Evolutionary conservation across 1,140 invertebrate genomes (phyloP).

Genomic region (Hermetia illucens): DNA sequence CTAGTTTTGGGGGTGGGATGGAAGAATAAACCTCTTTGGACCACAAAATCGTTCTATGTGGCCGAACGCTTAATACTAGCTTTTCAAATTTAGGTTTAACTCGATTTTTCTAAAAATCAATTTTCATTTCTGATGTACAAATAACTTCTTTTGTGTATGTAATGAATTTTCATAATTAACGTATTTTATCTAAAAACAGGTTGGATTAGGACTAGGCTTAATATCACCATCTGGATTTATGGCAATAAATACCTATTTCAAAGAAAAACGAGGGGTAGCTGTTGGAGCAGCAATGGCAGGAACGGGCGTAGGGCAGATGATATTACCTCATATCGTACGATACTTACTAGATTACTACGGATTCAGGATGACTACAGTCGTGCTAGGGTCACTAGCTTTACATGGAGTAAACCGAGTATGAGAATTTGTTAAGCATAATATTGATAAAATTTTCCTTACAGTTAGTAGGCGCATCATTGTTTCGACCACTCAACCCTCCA

Average conservation of each 20-base stretch:
- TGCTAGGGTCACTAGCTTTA: conserved; percentile 44
- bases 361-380: conserved; percentile 39
- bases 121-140: no score
- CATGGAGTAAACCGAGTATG: conserved; percentile 35
- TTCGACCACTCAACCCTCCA: conserved; percentile 23
- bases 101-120: no score
- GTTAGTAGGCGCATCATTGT: conserved; percentile 23
- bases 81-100: conserved; percentile 1
- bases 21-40: no score
- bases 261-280: conserved; percentile 45
- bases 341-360: conserved; percentile 40
- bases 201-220: conserved; percentile 41
- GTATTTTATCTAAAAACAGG: conserved; percentile 28
- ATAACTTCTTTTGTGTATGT: conserved; percentile 1
- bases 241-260: conserved; percentile 58
- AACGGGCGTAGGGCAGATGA: conserved; percentile 55
- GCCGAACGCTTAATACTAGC: no score
- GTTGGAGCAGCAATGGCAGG: conserved; percentile 53
- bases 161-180: conserved; percentile 1
- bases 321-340: conserved; percentile 53
- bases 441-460: conserved; percentile 9
- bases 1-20: no score
- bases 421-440: no score
- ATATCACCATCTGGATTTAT: conserved; percentile 53
- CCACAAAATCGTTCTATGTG: no score